Percentiles rank a stretch among this genome's conserved stretches.
Conservation (phyloP, 1,140 invertebrate genomes). For the Zaprionus ornatus region DNA sequence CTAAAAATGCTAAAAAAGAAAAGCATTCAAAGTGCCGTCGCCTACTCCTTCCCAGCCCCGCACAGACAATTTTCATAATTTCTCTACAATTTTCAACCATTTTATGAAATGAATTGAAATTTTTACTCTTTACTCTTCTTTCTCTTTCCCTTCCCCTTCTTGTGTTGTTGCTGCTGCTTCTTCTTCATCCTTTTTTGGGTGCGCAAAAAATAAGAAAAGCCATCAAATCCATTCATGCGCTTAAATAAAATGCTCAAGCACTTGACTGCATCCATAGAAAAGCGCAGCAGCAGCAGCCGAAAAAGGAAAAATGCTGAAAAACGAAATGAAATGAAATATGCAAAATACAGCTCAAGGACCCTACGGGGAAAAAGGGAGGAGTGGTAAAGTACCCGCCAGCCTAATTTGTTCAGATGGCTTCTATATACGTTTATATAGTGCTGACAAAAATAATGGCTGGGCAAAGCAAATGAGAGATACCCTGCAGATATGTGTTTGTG, state of each 20-base stretch:
- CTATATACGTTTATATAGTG: conserved; percentile 18
- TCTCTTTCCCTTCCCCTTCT: conserved; percentile 1
- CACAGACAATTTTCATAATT: conserved; percentile 79
- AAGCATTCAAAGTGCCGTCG: conserved; percentile 59
- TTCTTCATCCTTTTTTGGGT: conserved; percentile 49
- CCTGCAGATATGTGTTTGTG: background rate
- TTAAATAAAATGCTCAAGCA: conserved; percentile 84
- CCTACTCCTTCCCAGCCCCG: conserved; percentile 14
- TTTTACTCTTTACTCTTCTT: conserved; percentile 47
- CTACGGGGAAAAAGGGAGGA: background rate
- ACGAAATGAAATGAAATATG: conserved; percentile 44
- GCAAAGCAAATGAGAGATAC: background rate
- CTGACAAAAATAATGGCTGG: background rate
- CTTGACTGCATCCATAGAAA: conserved; percentile 83
- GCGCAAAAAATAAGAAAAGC: conserved; percentile 63
- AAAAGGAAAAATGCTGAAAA: conserved; percentile 24
- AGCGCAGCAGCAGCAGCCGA: conserved; percentile 50
- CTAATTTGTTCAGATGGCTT: conserved; percentile 76
- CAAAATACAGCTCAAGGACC: conserved; percentile 25
- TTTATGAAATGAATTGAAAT: conserved; percentile 82
- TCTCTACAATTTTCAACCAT: conserved; percentile 81
- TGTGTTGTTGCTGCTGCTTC: background rate
- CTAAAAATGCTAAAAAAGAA: conserved; percentile 4
- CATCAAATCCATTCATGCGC: conserved; percentile 82
- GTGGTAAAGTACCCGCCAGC: conserved; percentile 30